Evolutionary conservation across 2,888 invertebrate genomes (phyloP), one percentile per base, ranked within the genome.

Genomic region (Diploptera punctata): DNA sequence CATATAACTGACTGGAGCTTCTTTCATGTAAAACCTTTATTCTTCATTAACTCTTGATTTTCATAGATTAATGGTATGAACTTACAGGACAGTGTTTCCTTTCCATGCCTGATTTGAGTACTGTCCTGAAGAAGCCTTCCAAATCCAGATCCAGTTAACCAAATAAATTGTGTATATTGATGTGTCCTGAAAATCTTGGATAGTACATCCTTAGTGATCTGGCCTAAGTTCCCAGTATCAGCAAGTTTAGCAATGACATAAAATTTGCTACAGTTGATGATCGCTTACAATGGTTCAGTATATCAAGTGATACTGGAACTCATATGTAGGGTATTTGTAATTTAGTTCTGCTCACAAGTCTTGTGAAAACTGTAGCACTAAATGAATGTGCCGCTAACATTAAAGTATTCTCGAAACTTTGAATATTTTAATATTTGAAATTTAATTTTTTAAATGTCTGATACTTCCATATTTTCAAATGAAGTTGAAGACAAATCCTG

Each of bases 21-120:
- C 21, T 44, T 65, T 65, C 47, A 47, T 65, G 65, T 65, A 65
- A 65, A n/a, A 38, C 60, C 29, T 65, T 9, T n/a, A 29, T 57
- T 65, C n/a, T 47, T 26, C 44, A 44, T 65, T 44, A 65, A 44
- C 26, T 18, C 38, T 26, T 47, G 44, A 47, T 44, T 33, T 65
- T 47, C 47, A 65, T 65, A 19, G 44, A 43, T 57, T 44, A n/a
- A 44, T 65, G 65, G 44, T 47, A 65, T 33, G 24, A 65, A 47
- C 24, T 33, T 47, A 29, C 33, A 47, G 29, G 65, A 33, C 44
- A 21, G 31, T 65, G 44, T 24, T 26, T 57, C 57, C 65, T 65
- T 65, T 24, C 24, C 16, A 33, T 65, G 44, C 3, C n/a, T 21
- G 47, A 26, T 47, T 65, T 31, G 29, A 29, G 18, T 4, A 57